Base-by-base conservation (phyloP, 2,888 invertebrate species). In the Agrotis ipsilon region DNA sequence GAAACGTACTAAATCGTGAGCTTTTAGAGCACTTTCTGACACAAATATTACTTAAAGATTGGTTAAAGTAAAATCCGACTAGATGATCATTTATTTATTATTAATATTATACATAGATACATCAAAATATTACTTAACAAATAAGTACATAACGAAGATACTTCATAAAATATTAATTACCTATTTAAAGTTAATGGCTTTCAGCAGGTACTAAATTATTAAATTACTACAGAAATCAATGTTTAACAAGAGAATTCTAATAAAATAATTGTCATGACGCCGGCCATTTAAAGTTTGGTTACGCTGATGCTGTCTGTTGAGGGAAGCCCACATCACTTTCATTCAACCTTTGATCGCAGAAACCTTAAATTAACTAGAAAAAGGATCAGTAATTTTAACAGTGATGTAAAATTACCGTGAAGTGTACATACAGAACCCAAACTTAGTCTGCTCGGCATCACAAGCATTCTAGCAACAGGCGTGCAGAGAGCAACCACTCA, bases 191-290 rank as follows among this genome's bases (percentile, higher is more conserved):
- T 63, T 65, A 54, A 72, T 74, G 72, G 70, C 83, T 73, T 60
- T 55, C 46, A 72, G 54, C 76, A 84, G 82, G 82, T 80, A 83
- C 85, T 72, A 24, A 61, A 57, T 72, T 52, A n/a, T 72, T 57
- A 73, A 67, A 69, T 64, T 68, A 68, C 48, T 21, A 81, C 55
- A 76, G 27, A 65, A 75, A 68, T 57, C 13, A 63, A 51, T 61
- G 51, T 51, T n/a, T 51, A 55, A 32, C 14, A 61, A 57, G 1
- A 51, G 16, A 74, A 49, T 21, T 13, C 4, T 61, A n/a, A 14
- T 18, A 55, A 46, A 55, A 45, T 55, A 57, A 59, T 46, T 67
- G 16, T 57, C 21, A 48, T 54, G 59, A 43, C 16, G 21, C 32
- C 51, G 46, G 70, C 55, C 39, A 49, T 59, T 61, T 21, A 3